Base-by-base conservation (phyloP, 2,888 invertebrate species). In the Lepidochrysops patricia region DNA sequence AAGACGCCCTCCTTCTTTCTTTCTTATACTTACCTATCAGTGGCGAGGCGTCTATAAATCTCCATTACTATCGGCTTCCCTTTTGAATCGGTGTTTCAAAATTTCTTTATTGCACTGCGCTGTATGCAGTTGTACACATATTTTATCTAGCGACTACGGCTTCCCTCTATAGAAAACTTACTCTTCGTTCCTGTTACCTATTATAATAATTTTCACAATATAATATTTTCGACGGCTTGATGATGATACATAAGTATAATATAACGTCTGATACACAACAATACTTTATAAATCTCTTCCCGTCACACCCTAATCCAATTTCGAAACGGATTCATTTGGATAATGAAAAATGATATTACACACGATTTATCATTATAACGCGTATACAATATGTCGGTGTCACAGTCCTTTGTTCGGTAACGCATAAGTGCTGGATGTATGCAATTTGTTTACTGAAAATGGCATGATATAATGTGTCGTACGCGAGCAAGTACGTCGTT, bases 351-450 rank as follows among this genome's bases (percentile, higher is more conserved):
- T 82, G 77, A 77, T 76, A 80, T 78, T 75, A 74, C 72, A 73
- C 77, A 79, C 80, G 72, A 84, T 83, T 82, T 82, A 82, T 83
- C 82, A 84, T 84, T 83, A 80, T 82, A 81, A 84, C 82, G 50
- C 57, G 57, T 49, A 34, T 34, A 58, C 50, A 26, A 49, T 58
- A 58, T 60, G 58, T 57, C 26, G 13, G 54, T 25, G 61, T 57
- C 57, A 34, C 37, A 35, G 32, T 27, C 25, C 49, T 34, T 58
- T 58, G 58, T 58, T 52, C 50, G 35, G 34, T 50, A 35, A 26
- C 50, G 50, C 58, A 19, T 58, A 34, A 52, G 48, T 49, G 32
- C 34, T 52, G 58, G 23, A 58, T 50, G 50, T 50, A 26, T 58
- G 58, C 58, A 35, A 52, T 37, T 58, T 52, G 58, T 58, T 58